Conservation (phyloP, 2,797 vertebrate genomes). For the Vipera latastei region DNA sequence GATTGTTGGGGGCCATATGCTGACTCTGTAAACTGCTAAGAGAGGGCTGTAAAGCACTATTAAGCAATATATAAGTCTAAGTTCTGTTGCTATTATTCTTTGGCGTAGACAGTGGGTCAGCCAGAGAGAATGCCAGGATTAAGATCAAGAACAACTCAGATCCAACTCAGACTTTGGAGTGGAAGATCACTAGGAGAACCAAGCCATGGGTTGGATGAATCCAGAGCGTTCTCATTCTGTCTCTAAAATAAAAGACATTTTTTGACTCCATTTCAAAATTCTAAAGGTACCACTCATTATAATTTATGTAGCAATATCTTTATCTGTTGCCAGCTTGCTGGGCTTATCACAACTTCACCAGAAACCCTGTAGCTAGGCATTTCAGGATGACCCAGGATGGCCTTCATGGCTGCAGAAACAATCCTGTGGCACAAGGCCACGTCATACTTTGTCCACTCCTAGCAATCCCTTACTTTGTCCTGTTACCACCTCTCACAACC, state of each 20-base stretch:
- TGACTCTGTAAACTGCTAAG: background rate
- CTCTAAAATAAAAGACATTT: background rate
- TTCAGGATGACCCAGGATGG: background rate
- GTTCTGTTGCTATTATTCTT: background rate
- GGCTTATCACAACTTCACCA: background rate
- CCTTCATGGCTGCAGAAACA: background rate
- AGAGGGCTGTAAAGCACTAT: background rate
- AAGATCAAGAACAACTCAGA: background rate
- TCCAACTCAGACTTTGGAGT: background rate
- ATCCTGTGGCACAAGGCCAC: background rate
- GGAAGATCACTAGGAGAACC: background rate
- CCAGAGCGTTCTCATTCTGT: background rate
- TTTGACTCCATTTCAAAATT: background rate
- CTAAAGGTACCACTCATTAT: background rate
- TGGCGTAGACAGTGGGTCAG: background rate
- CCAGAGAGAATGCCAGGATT: background rate
- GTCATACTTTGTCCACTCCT: background rate
- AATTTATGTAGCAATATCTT: background rate
- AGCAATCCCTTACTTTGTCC: background rate
- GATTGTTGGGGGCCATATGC: background rate
- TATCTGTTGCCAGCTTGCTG: background rate
- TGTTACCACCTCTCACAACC: background rate
- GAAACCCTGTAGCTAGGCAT: background rate
- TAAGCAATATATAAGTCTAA: background rate
- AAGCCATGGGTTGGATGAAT: background rate